phyloP scores from a whole-genome alignment of 2,113 vertebrate species.

The Ophthalmolycus amberensis region DNA sequence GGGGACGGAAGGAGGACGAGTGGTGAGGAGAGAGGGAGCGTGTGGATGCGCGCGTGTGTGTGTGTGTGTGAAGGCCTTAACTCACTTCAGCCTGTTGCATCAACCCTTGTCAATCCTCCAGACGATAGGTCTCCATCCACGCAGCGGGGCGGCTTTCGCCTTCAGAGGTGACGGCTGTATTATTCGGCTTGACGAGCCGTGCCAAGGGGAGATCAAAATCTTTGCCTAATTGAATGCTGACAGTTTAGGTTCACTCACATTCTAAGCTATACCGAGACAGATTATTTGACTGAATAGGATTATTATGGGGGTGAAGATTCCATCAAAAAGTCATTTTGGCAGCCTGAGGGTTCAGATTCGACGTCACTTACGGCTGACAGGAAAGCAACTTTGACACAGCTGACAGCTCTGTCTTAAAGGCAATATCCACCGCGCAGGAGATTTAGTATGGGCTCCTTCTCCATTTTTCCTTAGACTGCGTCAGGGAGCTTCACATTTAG shows the following conservation, averaged over 20 bases:
- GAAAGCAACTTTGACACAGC: conserved; percentile 51
- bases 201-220: conserved; percentile 72
- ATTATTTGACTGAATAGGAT: conserved; percentile 68
- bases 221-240: conserved; percentile 73
- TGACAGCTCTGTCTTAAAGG: conserved; percentile 62
- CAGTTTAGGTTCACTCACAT: conserved; percentile 51
- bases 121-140: conserved; percentile 75
- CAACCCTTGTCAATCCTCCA: conserved; percentile 79
- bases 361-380: conserved; percentile 46
- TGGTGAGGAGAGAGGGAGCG: conserved; percentile 26
- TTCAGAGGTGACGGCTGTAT: conserved; percentile 77
- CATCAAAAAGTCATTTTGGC: conserved; percentile 70
- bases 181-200: conserved; percentile 77
- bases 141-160: conserved; percentile 56
- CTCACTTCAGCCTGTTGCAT: conserved; percentile 75
- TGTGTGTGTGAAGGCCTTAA: conserved; percentile 45
- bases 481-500: background rate
- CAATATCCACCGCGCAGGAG: conserved; percentile 25
- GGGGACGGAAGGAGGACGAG: conserved; percentile 57
- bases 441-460: background rate
- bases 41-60: background rate
- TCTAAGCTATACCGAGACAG: conserved; percentile 28
- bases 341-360: conserved; percentile 39
- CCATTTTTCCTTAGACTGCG: background rate
- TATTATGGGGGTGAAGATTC: conserved; percentile 58